A percentile compares a stretch with the other conserved stretches of the same genome.
phyloP scores from a whole-genome alignment of 2,113 vertebrate species.

The Engraulis encrasicolus region DNA sequence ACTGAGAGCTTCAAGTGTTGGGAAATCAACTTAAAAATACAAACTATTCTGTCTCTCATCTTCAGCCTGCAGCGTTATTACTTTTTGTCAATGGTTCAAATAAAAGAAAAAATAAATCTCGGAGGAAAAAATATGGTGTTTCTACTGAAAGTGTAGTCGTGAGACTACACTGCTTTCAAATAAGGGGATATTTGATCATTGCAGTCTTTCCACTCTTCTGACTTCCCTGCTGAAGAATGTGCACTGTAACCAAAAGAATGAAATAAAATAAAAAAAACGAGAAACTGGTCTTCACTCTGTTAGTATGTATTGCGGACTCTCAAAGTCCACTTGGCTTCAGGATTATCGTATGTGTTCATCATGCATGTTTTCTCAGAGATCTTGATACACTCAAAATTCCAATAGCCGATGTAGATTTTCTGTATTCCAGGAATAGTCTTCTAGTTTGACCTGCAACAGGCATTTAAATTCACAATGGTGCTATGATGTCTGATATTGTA shows the following conservation, averaged over 20 bases:
- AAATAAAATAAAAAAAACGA: constrained; percentile 49
- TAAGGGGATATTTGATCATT: constrained; percentile 50
- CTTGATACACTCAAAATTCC: background rate
- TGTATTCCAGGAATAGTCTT: no score
- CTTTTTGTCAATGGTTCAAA: constrained; percentile 71
- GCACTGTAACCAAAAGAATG: constrained; percentile 66
- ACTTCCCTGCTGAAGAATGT: constrained; percentile 65
- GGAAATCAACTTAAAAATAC: constrained; percentile 62
- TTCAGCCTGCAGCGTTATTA: constrained; percentile 69
- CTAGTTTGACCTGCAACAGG: no score
- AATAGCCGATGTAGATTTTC: no score
- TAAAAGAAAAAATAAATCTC: constrained; percentile 79
- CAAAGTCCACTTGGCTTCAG: background rate
- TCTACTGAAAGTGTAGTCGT: constrained; percentile 64
- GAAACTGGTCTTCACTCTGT: constrained; percentile 51
- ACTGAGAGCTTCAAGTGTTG: constrained; percentile 64
- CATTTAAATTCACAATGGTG: no score
- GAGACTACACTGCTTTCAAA: constrained; percentile 46
- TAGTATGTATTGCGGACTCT: constrained; percentile 33
- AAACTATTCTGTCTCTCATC: constrained; percentile 73
- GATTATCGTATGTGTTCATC: background rate
- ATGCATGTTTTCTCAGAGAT: background rate
- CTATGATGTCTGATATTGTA: no score
- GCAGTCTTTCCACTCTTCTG: constrained; percentile 49
- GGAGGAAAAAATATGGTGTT: constrained; percentile 63